Conservation (phyloP, 2,888 invertebrate species). For the Pseudanteris insignis region DNA sequence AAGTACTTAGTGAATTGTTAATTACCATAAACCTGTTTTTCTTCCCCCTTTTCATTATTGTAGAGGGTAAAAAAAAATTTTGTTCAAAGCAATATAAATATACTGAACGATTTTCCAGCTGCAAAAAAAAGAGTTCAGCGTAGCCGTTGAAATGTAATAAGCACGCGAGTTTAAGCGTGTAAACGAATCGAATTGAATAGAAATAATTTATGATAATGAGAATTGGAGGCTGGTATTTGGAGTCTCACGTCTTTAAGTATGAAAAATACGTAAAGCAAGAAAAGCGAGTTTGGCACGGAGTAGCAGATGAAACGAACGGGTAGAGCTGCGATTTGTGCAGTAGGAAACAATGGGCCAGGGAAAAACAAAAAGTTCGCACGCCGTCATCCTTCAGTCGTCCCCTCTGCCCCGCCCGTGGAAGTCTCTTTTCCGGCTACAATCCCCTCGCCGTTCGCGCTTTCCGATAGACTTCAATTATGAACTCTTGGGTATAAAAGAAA, state of each 20-base stretch:
- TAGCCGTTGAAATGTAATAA: not conserved
- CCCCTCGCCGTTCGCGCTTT: constrained; percentile 51
- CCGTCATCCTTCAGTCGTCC: constrained; percentile 38
- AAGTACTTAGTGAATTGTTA: too few relatives aligned
- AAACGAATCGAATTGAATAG: constrained; percentile 59
- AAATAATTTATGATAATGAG: constrained; percentile 53
- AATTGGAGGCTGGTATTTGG: constrained; percentile 23
- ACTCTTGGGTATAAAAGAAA: constrained; percentile 63
- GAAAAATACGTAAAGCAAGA: constrained; percentile 16
- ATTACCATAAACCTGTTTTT: too few relatives aligned
- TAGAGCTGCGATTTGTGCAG: constrained; percentile 52
- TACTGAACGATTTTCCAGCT: too few relatives aligned
- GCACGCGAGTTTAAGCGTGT: constrained; percentile 1
- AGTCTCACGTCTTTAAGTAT: too few relatives aligned
- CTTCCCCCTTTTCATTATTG: too few relatives aligned
- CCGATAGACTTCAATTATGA: constrained; percentile 66
- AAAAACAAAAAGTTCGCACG: constrained; percentile 63
- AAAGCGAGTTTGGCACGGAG: constrained; percentile 12
- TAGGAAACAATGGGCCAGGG: constrained; percentile 62
- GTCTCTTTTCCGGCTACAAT: constrained; percentile 47
- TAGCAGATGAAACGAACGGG: constrained; percentile 34
- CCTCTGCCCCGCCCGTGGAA: constrained; percentile 36
- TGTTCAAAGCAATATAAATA: not conserved
- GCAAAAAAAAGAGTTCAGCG: not conserved
- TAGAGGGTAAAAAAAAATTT: not conserved